phyloP scores from a whole-genome alignment of 2,888 invertebrate species.

The Gastrophysa polygoni region DNA sequence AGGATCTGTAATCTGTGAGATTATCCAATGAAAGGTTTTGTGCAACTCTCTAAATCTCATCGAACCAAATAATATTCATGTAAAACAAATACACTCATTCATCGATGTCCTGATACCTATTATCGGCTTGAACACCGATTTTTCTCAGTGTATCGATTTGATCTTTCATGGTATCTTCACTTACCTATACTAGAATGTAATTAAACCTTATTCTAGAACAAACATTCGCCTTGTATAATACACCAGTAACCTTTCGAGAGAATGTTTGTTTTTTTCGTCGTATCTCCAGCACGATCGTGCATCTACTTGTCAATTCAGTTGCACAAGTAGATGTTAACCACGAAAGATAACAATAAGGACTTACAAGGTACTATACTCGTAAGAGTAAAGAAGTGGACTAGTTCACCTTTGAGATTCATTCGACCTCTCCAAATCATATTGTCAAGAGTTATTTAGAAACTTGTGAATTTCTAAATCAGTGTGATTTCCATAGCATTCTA shows the following conservation, averaged over 20 bases:
- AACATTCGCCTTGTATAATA: slow-evolving; percentile 43
- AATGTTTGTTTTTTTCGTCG: slow-evolving; percentile 46
- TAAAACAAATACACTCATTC: too few species aligned
- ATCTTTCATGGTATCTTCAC: slow-evolving; percentile 25
- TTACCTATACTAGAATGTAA: slow-evolving; percentile 8
- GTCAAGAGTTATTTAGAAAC: background rate
- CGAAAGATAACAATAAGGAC: slow-evolving; percentile 26
- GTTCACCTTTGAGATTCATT: slow-evolving; percentile 14
- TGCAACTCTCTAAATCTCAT: too few species aligned
- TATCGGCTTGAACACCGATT: background rate
- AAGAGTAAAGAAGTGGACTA: slow-evolving; percentile 9
- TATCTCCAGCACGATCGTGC: slow-evolving; percentile 42
- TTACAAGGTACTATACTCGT: slow-evolving; percentile 8
- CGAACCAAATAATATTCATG: too few species aligned
- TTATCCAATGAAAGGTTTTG: too few species aligned
- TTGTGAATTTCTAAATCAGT: background rate
- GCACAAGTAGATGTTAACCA: slow-evolving; percentile 35
- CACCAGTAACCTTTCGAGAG: slow-evolving; percentile 51
- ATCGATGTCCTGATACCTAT: too few species aligned
- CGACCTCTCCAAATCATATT: background rate
- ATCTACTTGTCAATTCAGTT: slow-evolving; percentile 41
- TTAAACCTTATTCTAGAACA: slow-evolving; percentile 25
- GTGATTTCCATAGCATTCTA: background rate
- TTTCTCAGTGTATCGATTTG: slow-evolving; percentile 8
- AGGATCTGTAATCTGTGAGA: too few species aligned